Conservation (phyloP, 92 coral and sea anemone genomes). For the Blastomussa wellsi region DNA sequence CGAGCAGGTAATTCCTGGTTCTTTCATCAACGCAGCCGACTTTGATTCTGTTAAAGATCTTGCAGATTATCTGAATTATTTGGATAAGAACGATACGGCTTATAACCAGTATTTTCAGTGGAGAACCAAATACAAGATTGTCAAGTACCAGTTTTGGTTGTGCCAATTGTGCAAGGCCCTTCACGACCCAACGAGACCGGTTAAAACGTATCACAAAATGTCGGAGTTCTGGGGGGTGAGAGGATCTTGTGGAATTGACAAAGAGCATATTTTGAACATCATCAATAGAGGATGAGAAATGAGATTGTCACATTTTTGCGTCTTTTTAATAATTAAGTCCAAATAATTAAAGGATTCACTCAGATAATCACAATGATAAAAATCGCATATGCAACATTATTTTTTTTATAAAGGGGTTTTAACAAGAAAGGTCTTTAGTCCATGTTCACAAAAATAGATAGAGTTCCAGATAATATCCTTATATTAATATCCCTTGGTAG, state of each 20-base stretch:
- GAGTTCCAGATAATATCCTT: too few relatives aligned
- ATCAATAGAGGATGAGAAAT: background rate
- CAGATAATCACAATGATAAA: too few relatives aligned
- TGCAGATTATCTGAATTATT: conserved; percentile 48
- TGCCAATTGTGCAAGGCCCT: conserved; percentile 55
- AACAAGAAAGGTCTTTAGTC: too few relatives aligned
- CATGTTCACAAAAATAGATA: too few relatives aligned
- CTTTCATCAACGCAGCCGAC: conserved; percentile 40
- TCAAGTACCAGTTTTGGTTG: conserved; percentile 44
- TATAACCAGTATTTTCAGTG: conserved; percentile 57
- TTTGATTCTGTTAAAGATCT: conserved; percentile 46
- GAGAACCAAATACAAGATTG: conserved; percentile 37
- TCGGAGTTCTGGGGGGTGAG: conserved; percentile 26
- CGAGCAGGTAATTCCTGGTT: conserved; percentile 11
- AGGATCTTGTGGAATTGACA: conserved; percentile 19
- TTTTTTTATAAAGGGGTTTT: too few relatives aligned
- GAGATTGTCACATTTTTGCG: too few relatives aligned
- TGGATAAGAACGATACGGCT: conserved; percentile 56
- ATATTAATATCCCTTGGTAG: too few relatives aligned
- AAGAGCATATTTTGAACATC: background rate
- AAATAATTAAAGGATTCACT: too few relatives aligned
- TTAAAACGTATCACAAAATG: conserved; percentile 29
- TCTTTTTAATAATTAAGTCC: too few relatives aligned
- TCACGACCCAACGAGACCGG: conserved; percentile 36
- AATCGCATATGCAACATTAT: too few relatives aligned